Base-by-base conservation (phyloP, 2,888 invertebrate genomes). In the Microctonus aethiopoides region DNA sequence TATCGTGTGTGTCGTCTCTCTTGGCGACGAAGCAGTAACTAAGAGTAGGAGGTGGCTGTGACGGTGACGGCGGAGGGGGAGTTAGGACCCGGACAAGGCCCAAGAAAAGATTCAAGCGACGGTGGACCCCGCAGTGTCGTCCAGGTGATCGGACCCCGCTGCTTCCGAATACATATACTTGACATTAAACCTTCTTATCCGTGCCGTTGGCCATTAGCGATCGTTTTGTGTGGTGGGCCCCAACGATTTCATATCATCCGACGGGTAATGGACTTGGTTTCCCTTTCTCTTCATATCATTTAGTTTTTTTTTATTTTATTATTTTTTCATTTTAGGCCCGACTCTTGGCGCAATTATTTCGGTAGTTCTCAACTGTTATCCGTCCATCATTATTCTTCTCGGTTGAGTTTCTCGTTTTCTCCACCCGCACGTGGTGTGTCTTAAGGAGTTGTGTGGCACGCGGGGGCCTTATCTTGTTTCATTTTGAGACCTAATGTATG, bases 111-210 rank as follows among this genome's bases (percentile, higher is more conserved):
- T n/a, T 46, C n/a, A 62, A 41, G 62, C 62, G n/a, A 41, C 34
- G 46, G 20, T 51, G 41, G 29, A 9, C 62, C 61, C 57, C 32
- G 76, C 76, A 78, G 79, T 81, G 81, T 82, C 81, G 81, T 76
- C 79, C 81, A 79, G 80, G 81, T 82, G 79, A 75, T 71, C 72
- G 72, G 74, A 68, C 70, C 70, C 73, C 72, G 71, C 72, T 71
- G 63, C 65, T 71, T 60, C 57, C 66, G 63, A 69, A 71, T 65
- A 70, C 72, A 70, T 41, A 63, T 29, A 34, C 20, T 61, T 62
- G 36, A 52, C 62, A 41, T 26, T 68, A 62, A 54, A 46, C 39
- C 57, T n/a, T 57, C 16, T 62, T 29, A 46, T 24, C 46, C 39
- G 62, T 62, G 16, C 41, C 46, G 11, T 61, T 52, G 59, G 60